These are phyloP conservation scores for Prietella phreatophila DNA, from an alignment of 2,113 vertebrate genomes.

Conservation along the genomic window DNA sequence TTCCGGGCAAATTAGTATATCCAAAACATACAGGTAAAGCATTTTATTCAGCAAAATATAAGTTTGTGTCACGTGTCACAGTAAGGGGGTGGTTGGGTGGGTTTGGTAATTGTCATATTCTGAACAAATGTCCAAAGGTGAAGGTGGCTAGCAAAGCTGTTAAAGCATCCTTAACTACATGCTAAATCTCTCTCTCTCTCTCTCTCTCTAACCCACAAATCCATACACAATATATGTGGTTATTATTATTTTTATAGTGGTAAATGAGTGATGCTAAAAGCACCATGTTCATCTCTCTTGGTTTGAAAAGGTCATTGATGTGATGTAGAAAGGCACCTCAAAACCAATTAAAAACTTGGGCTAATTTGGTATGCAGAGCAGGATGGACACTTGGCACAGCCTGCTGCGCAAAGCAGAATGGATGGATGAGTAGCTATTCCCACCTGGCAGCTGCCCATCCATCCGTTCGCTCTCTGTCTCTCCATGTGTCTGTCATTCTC, in stretches of 20 bases:
- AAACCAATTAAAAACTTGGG: constrained; percentile 58
- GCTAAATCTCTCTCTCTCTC: not conserved
- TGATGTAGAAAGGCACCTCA: constrained; percentile 52
- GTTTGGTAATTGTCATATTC: not conserved
- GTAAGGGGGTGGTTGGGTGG: not conserved
- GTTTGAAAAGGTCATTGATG: constrained; percentile 49
- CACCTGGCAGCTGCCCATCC: constrained; percentile 56
- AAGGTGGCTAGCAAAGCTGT: not conserved
- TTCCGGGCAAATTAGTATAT: not conserved
- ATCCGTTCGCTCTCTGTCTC: constrained; percentile 43
- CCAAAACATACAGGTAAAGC: not conserved
- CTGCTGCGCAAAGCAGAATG: constrained; percentile 54
- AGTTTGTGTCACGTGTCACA: not conserved
- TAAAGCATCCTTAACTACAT: not conserved
- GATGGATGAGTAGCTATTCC: constrained; percentile 50
- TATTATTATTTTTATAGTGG: constrained; percentile 37
- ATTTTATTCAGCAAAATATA: not conserved
- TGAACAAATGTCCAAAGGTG: not conserved
- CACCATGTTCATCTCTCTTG: constrained; percentile 33
- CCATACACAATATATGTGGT: constrained; percentile 9
- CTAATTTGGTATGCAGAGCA: constrained; percentile 58
- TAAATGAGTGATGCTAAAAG: constrained; percentile 27
- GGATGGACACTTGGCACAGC: constrained; percentile 50
- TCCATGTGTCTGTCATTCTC: constrained; percentile 34
- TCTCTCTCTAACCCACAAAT: constrained; percentile 23